These are phyloP conservation scores for Araneus ventricosus DNA, from an alignment of 1,140 invertebrate species.

Conservation along the genomic window DNA sequence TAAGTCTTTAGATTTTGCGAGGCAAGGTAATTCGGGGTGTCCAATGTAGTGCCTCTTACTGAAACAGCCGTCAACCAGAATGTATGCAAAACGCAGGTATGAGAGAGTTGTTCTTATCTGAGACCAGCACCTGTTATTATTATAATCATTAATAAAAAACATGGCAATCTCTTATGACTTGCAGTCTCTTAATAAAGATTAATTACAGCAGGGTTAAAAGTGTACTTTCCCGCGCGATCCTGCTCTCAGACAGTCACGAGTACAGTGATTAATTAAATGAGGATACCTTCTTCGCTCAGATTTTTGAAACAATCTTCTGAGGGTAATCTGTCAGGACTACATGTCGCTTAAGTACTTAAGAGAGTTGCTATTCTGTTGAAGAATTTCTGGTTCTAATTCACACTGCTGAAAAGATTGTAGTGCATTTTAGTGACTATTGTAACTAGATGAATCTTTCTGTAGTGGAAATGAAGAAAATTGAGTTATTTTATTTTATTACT, in stretches of 20 bases:
- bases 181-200: constrained; percentile 65
- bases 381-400: not conserved
- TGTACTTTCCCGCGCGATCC: constrained; percentile 19
- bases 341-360: not conserved
- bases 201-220: constrained; percentile 66
- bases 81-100: not conserved
- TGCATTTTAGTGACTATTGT: not conserved
- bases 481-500: not conserved
- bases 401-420: not conserved
- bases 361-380: not conserved
- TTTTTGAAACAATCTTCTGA: constrained; percentile 60
- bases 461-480: not conserved
- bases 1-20: too few relatives aligned
- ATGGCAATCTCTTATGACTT: constrained; percentile 35
- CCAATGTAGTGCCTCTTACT: not conserved
- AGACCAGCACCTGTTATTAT: constrained; percentile 36
- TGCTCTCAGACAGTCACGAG: not conserved
- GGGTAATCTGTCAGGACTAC: constrained; percentile 35
- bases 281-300: not conserved
- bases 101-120: constrained; percentile 9
- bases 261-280: constrained; percentile 68
- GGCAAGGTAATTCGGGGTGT: too few relatives aligned
- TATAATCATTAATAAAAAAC: constrained; percentile 64
- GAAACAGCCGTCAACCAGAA: not conserved
- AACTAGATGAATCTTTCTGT: too few relatives aligned